Conservation (phyloP, 2,888 invertebrate species). For the Spisula solida region DNA sequence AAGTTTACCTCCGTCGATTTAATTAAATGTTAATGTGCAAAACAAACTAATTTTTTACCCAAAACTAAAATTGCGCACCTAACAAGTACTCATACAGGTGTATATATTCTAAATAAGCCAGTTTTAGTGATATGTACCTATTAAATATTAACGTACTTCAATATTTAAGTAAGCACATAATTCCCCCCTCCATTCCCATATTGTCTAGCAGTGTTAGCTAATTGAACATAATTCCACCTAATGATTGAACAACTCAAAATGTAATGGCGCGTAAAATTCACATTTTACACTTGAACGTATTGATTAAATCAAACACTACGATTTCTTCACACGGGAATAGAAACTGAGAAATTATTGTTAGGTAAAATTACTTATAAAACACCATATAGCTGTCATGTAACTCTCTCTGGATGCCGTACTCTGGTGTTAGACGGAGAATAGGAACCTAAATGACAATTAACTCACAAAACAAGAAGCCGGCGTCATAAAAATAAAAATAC, state of each 20-base stretch:
- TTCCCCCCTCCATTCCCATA: background rate
- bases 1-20: background rate
- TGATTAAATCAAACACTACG: slow-evolving; percentile 24
- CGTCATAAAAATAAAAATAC: background rate
- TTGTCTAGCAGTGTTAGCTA: background rate
- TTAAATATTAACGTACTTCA: slow-evolving; percentile 21
- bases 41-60: slow-evolving; percentile 1
- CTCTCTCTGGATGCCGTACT: background rate
- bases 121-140: background rate
- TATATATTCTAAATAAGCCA: background rate
- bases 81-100: background rate
- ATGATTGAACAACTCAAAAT: background rate
- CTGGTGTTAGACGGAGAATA: background rate
- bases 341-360: slow-evolving; percentile 1
- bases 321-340: slow-evolving; percentile 18
- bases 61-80: background rate
- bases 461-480: slow-evolving; percentile 3
- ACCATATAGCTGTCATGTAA: too few relatives aligned
- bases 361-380: background rate
- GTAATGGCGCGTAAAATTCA: slow-evolving; percentile 32
- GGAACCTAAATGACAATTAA: background rate
- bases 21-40: slow-evolving; percentile 4
- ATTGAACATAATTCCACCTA: slow-evolving; percentile 4
- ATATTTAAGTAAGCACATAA: background rate
- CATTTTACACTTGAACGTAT: slow-evolving; percentile 42